Evolutionary conservation across 1,140 invertebrate species (phyloP).

Genomic region (Drosophila pruinosa): DNA sequence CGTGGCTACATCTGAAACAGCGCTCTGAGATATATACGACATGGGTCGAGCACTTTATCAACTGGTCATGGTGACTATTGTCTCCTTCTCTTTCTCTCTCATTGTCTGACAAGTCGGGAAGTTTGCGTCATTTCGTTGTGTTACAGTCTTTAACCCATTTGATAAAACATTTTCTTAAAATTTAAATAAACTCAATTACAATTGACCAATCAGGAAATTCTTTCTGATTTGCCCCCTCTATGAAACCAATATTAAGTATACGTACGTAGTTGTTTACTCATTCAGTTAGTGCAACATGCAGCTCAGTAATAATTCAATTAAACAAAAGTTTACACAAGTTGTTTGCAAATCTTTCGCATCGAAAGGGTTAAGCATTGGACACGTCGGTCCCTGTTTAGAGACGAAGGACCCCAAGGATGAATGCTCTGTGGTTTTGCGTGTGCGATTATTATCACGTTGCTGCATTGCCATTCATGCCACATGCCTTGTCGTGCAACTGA

Average conservation of each 20-base stretch:
- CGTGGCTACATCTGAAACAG: conserved; percentile 38
- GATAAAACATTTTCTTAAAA: too few species aligned
- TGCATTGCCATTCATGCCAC: conserved; percentile 53
- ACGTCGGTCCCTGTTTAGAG: not conserved
- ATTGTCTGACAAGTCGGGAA: not conserved
- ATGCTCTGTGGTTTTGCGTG: conserved; percentile 10
- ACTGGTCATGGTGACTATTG: conserved; percentile 9
- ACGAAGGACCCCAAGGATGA: not conserved
- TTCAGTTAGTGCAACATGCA: not conserved
- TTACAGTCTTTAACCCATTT: conserved; percentile 24
- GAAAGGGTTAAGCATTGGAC: conserved; percentile 11
- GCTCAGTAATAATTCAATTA: conserved; percentile 9
- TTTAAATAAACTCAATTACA: not conserved
- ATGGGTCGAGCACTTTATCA: conserved; percentile 36
- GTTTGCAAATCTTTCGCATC: conserved; percentile 2
- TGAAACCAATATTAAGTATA: not conserved
- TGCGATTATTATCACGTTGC: conserved; percentile 65
- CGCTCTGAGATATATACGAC: conserved; percentile 20
- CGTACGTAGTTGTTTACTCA: not conserved
- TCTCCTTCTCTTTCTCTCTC: not conserved
- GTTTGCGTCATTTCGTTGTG: conserved; percentile 58
- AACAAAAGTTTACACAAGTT: not conserved
- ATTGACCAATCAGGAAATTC: not conserved
- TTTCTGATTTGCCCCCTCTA: not conserved
- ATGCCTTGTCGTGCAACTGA: conserved; percentile 27